A percentile compares a stretch with the other conserved stretches of the same genome.
Conservation (phyloP, 1,140 invertebrate species). For the Acromyrmex charruanus region DNA sequence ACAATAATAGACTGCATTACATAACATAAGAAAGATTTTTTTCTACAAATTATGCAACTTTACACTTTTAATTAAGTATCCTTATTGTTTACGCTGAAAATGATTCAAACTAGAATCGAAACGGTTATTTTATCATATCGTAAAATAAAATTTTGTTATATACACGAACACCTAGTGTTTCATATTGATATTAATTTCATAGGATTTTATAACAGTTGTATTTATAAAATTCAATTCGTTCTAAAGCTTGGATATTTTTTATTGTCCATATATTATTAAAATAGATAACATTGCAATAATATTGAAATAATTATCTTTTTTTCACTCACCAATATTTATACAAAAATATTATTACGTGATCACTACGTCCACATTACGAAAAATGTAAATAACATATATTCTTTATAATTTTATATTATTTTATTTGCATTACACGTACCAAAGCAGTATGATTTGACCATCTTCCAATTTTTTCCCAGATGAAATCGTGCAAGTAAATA, state of each 20-base stretch:
- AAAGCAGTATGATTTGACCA: constrained; percentile 88
- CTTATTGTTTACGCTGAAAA: too few species aligned
- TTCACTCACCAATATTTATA: neutral
- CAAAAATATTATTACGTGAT: neutral
- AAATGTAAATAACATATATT: neutral
- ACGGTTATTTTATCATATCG: too few species aligned
- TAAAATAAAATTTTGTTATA: too few species aligned
- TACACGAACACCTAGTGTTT: too few species aligned
- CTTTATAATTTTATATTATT: constrained; percentile 22
- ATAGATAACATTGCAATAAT: neutral
- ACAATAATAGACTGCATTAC: too few species aligned
- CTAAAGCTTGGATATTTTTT: neutral
- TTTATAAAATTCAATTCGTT: neutral
- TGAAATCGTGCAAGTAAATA: constrained; percentile 86
- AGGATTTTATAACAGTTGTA: too few species aligned
- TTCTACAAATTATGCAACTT: too few species aligned
- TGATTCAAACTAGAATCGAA: too few species aligned
- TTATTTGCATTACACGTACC: constrained; percentile 84
- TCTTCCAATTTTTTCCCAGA: constrained; percentile 88
- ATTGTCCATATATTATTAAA: neutral
- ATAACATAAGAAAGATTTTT: too few species aligned
- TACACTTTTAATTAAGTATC: too few species aligned
- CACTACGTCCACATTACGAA: neutral
- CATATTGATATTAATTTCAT: too few species aligned
- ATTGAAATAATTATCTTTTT: neutral